Evolutionary conservation across 2,113 vertebrate genomes (phyloP).

Genomic region (Butastur rufipennis): DNA sequence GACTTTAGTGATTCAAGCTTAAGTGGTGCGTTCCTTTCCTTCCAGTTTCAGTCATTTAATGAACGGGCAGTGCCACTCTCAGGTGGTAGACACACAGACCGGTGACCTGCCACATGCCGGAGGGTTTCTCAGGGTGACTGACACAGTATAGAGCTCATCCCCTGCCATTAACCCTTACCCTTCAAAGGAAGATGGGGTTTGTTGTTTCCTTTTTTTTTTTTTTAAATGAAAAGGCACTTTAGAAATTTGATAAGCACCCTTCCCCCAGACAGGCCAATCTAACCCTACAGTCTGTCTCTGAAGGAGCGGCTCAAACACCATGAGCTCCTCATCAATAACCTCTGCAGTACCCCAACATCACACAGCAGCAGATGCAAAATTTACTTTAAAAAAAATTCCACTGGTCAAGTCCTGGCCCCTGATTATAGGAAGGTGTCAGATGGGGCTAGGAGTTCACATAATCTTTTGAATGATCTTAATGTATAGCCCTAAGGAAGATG

Average conservation of each 20-base stretch:
- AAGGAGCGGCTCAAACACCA: rapidly evolving
- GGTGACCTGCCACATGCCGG: rapidly evolving
- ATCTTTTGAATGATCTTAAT: rapidly evolving
- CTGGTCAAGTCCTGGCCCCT: background rate
- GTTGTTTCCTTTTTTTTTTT: background rate
- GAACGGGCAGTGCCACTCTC: background rate
- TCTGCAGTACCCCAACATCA: background rate
- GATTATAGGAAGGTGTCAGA: background rate
- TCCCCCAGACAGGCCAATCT: background rate
- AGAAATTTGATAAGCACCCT: background rate
- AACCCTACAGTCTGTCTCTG: background rate
- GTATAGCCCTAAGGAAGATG: background rate
- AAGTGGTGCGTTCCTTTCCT: background rate
- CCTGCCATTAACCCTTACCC: no score
- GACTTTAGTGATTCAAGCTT: background rate
- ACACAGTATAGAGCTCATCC: background rate
- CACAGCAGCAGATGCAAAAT: background rate
- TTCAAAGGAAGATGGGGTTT: background rate
- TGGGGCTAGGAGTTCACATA: background rate
- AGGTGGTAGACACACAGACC: background rate
- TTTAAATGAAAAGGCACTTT: background rate
- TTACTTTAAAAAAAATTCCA: background rate
- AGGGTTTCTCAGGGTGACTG: background rate
- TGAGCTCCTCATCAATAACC: background rate
- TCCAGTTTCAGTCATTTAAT: background rate